Conservation (phyloP, 2,797 vertebrate species). For the Myripristis jacobus region DNA sequence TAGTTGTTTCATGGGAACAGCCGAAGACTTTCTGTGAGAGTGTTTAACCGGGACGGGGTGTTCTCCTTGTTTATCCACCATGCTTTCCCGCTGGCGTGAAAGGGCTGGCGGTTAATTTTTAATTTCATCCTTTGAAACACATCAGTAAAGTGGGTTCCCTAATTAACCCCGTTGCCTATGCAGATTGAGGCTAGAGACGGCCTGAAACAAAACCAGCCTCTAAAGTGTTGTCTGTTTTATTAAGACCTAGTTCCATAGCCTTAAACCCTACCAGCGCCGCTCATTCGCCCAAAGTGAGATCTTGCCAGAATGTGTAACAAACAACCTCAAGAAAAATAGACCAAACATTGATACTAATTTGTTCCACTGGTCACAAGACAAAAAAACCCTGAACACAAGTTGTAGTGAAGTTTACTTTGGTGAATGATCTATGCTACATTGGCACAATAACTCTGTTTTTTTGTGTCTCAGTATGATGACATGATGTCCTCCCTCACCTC, state of each 20-base stretch:
- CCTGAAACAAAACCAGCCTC: slow-evolving; percentile 70
- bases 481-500: slow-evolving; percentile 21
- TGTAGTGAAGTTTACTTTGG: slow-evolving; percentile 23
- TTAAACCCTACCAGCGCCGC: slow-evolving; percentile 34
- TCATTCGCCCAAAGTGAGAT: slow-evolving; percentile 12
- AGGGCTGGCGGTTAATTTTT: slow-evolving; percentile 76
- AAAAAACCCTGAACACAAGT: slow-evolving; percentile 6
- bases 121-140: slow-evolving; percentile 83
- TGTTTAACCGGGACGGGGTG: slow-evolving; percentile 68
- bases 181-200: slow-evolving; percentile 69
- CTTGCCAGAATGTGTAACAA: not conserved
- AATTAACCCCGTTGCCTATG: slow-evolving; percentile 81
- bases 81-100: slow-evolving; percentile 68
- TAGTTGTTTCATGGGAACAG: slow-evolving; percentile 63
- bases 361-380: slow-evolving; percentile 13
- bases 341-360: slow-evolving; percentile 21
- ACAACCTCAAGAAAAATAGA: slow-evolving; percentile 20
- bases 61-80: slow-evolving; percentile 74
- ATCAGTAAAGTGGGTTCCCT: slow-evolving; percentile 78
- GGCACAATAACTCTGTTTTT: not conserved
- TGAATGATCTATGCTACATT: slow-evolving; percentile 34
- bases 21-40: slow-evolving; percentile 59
- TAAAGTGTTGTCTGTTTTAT: slow-evolving; percentile 67
- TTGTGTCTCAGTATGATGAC: slow-evolving; percentile 13
- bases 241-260: slow-evolving; percentile 65